Evolutionary conservation across 1,140 invertebrate species (phyloP).

Genomic region (Ylistrum balloti): DNA sequence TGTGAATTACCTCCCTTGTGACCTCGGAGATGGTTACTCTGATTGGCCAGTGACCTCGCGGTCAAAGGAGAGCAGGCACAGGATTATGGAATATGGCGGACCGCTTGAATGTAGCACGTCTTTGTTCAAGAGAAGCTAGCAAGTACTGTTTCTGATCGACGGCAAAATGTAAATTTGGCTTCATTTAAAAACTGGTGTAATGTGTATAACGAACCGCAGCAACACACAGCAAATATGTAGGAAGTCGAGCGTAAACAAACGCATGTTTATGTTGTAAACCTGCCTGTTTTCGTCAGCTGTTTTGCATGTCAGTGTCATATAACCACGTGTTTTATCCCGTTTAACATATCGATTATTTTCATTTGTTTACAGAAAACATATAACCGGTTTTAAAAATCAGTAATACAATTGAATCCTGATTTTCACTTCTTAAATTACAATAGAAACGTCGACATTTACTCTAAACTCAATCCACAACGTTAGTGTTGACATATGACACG

Average conservation of each 20-base stretch:
- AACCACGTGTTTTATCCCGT: not conserved
- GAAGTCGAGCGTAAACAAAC: constrained; percentile 25
- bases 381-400: not conserved
- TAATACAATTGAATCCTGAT: not conserved
- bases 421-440: not conserved
- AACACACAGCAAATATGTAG: not conserved
- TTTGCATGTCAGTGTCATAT: not conserved
- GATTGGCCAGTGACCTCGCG: constrained; percentile 30
- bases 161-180: not conserved
- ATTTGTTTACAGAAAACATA: not conserved
- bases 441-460: not conserved
- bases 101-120: not conserved
- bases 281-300: constrained; percentile 6
- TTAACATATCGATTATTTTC: constrained; percentile 30
- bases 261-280: constrained; percentile 27
- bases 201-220: not conserved
- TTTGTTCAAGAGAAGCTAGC: not conserved
- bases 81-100: constrained; percentile 37
- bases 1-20: constrained; percentile 16
- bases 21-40: constrained; percentile 22
- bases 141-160: not conserved
- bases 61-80: not conserved
- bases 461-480: not conserved
- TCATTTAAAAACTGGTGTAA: not conserved
- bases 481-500: not conserved